phyloP scores from a whole-genome alignment of 2,888 invertebrate species.

The Camponotus fellah region DNA sequence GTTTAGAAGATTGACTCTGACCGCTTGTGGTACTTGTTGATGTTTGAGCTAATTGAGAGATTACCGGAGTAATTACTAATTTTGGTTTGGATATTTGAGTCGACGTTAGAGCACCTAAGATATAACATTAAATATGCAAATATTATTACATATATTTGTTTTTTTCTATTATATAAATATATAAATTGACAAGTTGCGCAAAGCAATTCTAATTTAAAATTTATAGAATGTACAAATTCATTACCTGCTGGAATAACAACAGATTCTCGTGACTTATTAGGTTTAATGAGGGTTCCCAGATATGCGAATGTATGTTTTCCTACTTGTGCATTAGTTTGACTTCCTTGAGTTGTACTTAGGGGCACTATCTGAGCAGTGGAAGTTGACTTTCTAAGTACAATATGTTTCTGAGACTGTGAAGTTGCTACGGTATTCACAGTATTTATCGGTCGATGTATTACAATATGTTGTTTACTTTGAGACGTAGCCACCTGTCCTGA shows the following conservation, averaged over 20 bases:
- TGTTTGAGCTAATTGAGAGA: conserved; percentile 81
- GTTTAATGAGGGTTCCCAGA: conserved; percentile 84
- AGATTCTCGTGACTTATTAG: conserved; percentile 82
- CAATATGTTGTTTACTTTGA: conserved; percentile 82
- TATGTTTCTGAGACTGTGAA: conserved; percentile 81
- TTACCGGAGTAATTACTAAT: conserved; percentile 83
- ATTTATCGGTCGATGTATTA: conserved; percentile 82
- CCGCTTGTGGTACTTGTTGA: conserved; percentile 76
- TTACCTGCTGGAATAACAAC: conserved; percentile 83
- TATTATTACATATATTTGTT: not conserved
- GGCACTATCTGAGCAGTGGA: conserved; percentile 84
- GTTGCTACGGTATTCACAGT: conserved; percentile 71
- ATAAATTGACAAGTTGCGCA: not conserved
- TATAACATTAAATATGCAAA: not conserved
- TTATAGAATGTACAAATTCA: conserved; percentile 31
- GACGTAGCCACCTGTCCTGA: conserved; percentile 78
- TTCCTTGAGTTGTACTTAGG: conserved; percentile 79
- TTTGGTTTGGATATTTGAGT: conserved; percentile 81
- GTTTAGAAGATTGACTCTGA: conserved; percentile 80
- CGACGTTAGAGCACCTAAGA: conserved; percentile 77
- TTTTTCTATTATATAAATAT: not conserved
- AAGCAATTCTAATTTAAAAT: not conserved
- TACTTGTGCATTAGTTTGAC: conserved; percentile 77
- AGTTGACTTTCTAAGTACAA: conserved; percentile 82
- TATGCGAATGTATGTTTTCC: conserved; percentile 85